Base-by-base conservation (phyloP, 2,888 invertebrate genomes). In the Platypus cylindrus region DNA sequence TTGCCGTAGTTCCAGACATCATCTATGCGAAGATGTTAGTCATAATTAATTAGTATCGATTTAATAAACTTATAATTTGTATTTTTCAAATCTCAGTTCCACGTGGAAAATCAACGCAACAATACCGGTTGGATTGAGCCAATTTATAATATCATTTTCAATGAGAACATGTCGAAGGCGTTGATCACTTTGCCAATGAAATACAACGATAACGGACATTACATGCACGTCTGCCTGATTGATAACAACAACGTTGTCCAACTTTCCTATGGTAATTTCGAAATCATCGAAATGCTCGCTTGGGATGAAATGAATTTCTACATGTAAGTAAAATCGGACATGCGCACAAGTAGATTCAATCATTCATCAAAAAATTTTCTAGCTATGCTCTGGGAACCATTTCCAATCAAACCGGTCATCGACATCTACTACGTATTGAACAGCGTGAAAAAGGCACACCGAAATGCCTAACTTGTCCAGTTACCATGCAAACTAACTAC, bases 351-450 rank as follows among this genome's bases (percentile, higher is more conserved):
- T 16, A 15, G 8, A 29, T 16, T 29, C 8, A 17, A 29, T n/a
- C n/a, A 38, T 32, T 30, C n/a, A n/a, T n/a, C n/a, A n/a, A n/a
- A n/a, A n/a, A n/a, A n/a, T 31, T 28, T 58, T 56, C 7, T 63
- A 84, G 84, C 40, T 91, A 86, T 60, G 83, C 81, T 51, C 72
- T 85, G 47, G 86, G 83, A 22, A 82, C 84, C 4, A 78, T 78
- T 2, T 78, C 79, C 47, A 76, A 75, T 30, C 71, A 75, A 45
- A 83, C 90, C 0, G 80, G 83, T 1, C 78, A 81, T 53, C 69
- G 85, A 2, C 91, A 91, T 59, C 64, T 91, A 43, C 87, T 81
- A 65, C 73, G 81, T 54, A 74, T 82, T 2, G 65, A 65, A 38
- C 63, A 66, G 40, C 57, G 59, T 24, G 60, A 63, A 34, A 58